phyloP scores from a whole-genome alignment of 2,113 vertebrate genomes.

The Phalacrocorax brasilianus region DNA sequence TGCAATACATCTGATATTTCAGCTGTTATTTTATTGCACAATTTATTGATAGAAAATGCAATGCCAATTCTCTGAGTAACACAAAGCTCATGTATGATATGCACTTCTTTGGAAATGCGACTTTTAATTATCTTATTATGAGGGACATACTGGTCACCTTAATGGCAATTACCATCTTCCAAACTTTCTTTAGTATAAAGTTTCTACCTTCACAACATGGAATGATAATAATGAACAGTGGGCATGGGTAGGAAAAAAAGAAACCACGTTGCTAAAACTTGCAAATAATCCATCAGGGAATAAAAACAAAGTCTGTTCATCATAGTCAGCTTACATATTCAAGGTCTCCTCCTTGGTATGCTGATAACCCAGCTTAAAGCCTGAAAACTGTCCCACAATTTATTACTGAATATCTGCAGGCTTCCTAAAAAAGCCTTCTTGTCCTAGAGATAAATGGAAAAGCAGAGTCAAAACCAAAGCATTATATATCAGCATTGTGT shows the following conservation, averaged over 20 bases:
- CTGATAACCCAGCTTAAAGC: neutral
- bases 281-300: neutral
- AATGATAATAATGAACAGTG: neutral
- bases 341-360: neutral
- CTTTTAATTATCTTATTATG: neutral
- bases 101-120: neutral
- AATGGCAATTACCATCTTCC: neutral
- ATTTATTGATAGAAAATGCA: neutral
- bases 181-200: neutral
- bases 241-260: neutral
- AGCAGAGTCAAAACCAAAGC: neutral
- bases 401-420: neutral
- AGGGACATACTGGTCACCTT: neutral
- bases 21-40: neutral
- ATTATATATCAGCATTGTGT: neutral
- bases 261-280: neutral
- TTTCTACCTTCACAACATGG: neutral
- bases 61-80: neutral
- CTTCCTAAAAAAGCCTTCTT: neutral
- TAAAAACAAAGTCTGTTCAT: neutral
- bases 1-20: neutral
- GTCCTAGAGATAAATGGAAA: neutral
- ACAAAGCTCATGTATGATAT: neutral
- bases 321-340: neutral
- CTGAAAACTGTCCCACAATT: neutral